These are phyloP conservation scores for Otus sunia DNA, from an alignment of 2,113 vertebrate species.

Conservation along the genomic window DNA sequence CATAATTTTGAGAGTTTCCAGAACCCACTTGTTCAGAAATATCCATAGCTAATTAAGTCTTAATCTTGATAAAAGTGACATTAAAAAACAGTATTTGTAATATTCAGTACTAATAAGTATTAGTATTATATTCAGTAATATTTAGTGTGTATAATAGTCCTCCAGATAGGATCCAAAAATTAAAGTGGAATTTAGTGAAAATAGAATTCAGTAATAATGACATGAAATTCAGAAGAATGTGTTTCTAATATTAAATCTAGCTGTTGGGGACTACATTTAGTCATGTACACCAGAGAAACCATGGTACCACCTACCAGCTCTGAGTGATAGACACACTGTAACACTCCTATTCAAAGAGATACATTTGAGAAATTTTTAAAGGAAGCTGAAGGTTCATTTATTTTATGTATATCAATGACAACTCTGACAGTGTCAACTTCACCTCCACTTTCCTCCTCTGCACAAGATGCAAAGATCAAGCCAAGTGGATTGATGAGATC, in stretches of 20 bases:
- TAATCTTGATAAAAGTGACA: neutral
- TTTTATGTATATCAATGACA: neutral
- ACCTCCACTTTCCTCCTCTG: neutral
- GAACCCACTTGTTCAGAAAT: neutral
- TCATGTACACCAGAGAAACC: neutral
- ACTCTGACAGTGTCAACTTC: neutral
- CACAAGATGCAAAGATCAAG: neutral
- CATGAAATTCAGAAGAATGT: neutral
- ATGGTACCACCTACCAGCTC: neutral
- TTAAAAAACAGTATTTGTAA: neutral
- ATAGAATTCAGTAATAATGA: neutral
- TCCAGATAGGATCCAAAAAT: neutral
- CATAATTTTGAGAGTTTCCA: neutral
- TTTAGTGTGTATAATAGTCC: neutral
- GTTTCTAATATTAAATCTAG: neutral
- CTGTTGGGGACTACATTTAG: neutral
- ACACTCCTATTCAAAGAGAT: neutral
- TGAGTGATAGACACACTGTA: neutral
- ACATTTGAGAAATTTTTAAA: neutral
- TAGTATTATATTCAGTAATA: neutral
- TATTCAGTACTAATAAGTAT: neutral
- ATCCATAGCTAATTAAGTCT: neutral
- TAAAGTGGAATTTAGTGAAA: neutral
- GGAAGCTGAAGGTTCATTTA: neutral
- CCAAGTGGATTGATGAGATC: neutral